Conservation (phyloP, 1,140 invertebrate species). For the Phortica variegata region DNA sequence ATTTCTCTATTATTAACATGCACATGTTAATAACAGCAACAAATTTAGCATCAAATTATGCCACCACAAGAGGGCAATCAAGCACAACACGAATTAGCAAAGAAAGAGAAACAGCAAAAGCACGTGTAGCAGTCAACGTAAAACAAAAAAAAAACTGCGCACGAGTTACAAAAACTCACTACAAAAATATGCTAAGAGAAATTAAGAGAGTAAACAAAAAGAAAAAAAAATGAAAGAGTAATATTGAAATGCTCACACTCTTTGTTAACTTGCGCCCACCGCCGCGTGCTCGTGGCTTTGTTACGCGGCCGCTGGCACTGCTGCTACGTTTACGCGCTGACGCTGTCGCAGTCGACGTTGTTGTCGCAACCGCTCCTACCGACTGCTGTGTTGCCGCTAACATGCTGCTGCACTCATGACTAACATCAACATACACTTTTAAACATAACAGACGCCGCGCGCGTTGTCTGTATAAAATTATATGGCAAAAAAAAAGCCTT, state of each 20-base stretch:
- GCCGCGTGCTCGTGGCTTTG: conserved; percentile 23
- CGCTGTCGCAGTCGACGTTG: conserved; percentile 7
- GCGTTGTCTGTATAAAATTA: no score
- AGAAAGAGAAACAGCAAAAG: conserved; percentile 38
- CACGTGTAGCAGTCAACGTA: no score
- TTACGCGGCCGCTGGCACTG: conserved; percentile 31
- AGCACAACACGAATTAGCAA: conserved; percentile 38
- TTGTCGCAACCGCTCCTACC: conserved; percentile 30
- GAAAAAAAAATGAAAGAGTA: conserved; percentile 16
- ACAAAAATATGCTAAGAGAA: no score
- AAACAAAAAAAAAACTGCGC: background rate
- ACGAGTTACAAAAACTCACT: no score
- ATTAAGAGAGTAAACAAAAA: conserved; percentile 7
- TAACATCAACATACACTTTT: no score
- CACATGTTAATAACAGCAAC: no score
- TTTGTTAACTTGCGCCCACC: conserved; percentile 41
- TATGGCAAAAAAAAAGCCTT: no score
- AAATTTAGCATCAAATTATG: conserved; percentile 22
- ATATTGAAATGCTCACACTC: conserved; percentile 37
- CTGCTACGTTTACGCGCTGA: conserved; percentile 36
- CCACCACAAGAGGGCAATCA: conserved; percentile 9
- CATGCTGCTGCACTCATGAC: conserved; percentile 8
- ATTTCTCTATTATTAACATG: no score
- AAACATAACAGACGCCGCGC: no score
- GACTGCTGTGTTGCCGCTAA: conserved; percentile 19